A percentile compares a stretch with the other conserved stretches of the same genome.
phyloP scores from a whole-genome alignment of 2,113 vertebrate species.

The Narcine bancroftii region DNA sequence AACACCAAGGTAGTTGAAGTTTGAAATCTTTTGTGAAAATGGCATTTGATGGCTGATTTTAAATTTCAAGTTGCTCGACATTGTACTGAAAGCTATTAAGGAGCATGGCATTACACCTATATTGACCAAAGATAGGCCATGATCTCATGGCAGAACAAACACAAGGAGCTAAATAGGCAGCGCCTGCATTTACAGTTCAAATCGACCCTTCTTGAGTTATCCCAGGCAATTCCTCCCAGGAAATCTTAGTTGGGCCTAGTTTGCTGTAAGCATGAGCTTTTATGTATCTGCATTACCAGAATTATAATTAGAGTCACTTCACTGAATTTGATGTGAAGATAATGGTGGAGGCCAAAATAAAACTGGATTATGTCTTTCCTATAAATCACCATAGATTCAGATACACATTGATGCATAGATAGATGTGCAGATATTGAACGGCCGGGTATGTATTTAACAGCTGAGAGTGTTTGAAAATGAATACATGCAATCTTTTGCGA shows the following conservation, averaged over 20 bases:
- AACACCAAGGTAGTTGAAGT: too few species aligned
- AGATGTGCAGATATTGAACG: background rate
- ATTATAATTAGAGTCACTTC: background rate
- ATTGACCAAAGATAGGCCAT: too few species aligned
- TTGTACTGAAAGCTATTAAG: too few species aligned
- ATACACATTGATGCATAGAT: background rate
- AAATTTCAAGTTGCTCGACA: too few species aligned
- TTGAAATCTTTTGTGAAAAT: too few species aligned
- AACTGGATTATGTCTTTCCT: background rate
- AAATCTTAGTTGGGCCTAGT: background rate
- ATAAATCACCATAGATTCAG: background rate
- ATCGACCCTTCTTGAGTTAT: background rate
- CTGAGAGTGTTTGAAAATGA: background rate
- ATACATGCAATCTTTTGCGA: background rate
- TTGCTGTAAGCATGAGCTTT: background rate
- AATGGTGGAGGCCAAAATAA: background rate
- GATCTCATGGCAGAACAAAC: too few species aligned
- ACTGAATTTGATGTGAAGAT: conserved; percentile 17
- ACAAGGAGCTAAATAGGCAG: too few species aligned
- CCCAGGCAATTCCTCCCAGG: background rate
- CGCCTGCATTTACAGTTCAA: background rate
- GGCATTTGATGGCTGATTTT: too few species aligned
- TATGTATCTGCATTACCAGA: background rate
- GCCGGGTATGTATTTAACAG: background rate
- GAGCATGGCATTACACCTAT: too few species aligned